These are phyloP conservation scores for Netelia virgata DNA, from an alignment of 2,888 invertebrate genomes.

Conservation along the genomic window DNA sequence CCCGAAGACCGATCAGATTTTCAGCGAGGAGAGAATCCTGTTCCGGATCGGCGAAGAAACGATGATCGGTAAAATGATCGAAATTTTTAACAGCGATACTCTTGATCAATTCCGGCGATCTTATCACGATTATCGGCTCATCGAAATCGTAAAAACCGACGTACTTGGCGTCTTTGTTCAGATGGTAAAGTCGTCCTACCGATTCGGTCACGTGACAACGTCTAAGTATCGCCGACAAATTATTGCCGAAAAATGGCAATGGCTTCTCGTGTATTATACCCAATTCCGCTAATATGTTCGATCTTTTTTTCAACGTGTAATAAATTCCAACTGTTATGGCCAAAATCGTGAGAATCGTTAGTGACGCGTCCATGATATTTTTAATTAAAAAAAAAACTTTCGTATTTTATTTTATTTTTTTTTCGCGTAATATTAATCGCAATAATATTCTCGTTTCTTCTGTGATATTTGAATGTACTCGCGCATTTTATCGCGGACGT, in stretches of 20 bases:
- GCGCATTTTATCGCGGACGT: too few species aligned
- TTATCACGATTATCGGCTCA: slow-evolving; percentile 70
- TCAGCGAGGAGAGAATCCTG: slow-evolving; percentile 69
- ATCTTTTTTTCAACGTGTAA: neutral
- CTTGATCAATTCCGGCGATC: slow-evolving; percentile 75
- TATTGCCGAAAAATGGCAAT: slow-evolving; percentile 69
- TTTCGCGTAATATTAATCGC: too few species aligned
- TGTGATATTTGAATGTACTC: too few species aligned
- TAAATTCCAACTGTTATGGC: slow-evolving; percentile 8
- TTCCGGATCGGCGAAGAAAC: slow-evolving; percentile 53
- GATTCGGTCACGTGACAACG: slow-evolving; percentile 38
- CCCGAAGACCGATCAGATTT: slow-evolving; percentile 74
- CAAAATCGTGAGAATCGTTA: slow-evolving; percentile 30
- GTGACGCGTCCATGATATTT: slow-evolving; percentile 43
- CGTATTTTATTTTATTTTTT: too few species aligned
- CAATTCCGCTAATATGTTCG: slow-evolving; percentile 24
- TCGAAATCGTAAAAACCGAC: slow-evolving; percentile 74
- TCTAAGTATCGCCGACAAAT: slow-evolving; percentile 52
- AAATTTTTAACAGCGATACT: slow-evolving; percentile 74
- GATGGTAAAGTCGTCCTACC: slow-evolving; percentile 66
- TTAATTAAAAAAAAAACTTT: too few species aligned
- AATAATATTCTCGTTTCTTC: too few species aligned
- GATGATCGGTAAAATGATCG: slow-evolving; percentile 72
- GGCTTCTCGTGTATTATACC: slow-evolving; percentile 67
- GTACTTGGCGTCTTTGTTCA: slow-evolving; percentile 69